Evolutionary conservation across 2,888 invertebrate species (phyloP), one percentile per base, ranked within the genome.

Genomic region (Microchrysa polita): DNA sequence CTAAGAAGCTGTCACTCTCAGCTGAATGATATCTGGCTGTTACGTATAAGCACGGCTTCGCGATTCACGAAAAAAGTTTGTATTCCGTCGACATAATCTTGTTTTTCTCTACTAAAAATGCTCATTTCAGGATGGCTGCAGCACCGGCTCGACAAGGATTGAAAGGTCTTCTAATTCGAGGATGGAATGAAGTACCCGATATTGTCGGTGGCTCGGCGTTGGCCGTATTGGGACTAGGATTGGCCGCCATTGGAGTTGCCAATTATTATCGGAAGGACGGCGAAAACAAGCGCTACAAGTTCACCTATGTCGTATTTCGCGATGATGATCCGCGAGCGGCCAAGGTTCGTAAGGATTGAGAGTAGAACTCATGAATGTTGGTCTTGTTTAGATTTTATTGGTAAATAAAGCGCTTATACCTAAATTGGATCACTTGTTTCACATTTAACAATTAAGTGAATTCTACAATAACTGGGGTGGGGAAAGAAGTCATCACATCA

Each of bases 181-280:
- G 81, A 22, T 90, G 92, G 90, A 84, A 88, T 80, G 91, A 92
- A 84, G 89, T 92, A 75, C 93, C 93, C 2, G 93, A 92, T 83
- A 84, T 93, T 63, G 82, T 93, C 55, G 90, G 87, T 34, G 86
- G 89, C 23, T 83, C 88, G 1, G 87, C 87, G 14, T 77, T 91
- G 77, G 92, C 87, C 0, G 0, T 91, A 0, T 79, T 87, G 48
- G 92, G 92, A 34, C 61, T 90, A 2, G 92, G 92, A 34, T 65
- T 90, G 2, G 88, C 82, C 7, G 80, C 81, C 20, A 63, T 85
- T 48, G 89, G 88, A 1, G 77, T 87, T 63, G 82, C 83, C 74
- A 87, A 86, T 48, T 89, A 91, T 78, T 80, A 85, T 22, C 83
- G 86, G 75, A 87, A 86, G 52, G 90, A 91, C 80, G 90, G 90